Base-by-base conservation (phyloP, 1,140 invertebrate species). In the Phortica variegata region DNA sequence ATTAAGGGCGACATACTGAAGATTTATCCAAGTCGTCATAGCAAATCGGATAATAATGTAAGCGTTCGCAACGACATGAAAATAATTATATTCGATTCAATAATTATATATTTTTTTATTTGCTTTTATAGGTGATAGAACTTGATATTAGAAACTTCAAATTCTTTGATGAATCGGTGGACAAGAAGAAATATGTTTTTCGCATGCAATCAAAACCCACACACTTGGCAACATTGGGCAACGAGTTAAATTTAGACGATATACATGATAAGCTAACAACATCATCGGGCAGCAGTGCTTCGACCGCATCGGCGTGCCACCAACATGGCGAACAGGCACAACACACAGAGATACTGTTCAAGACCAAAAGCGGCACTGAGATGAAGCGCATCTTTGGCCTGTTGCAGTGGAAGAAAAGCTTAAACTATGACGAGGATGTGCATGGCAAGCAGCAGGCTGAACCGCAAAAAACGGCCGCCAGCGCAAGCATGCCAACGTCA, bases 361-460 rank as follows among this genome's bases (percentile, higher is more conserved):
- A 74, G 41, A 74, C 71, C 17, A 74, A 74, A 16, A 74, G 60
- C 52, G 59, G 61, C 55, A 71, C 61, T 20, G 71, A 74, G 21
- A 74, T 74, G 71, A 71, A 61, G 52, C 66, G 65, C 3, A 58
- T 74, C 2, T 74, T 71, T 34, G 71, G 71, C 0, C 43, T 74
- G 26, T 41, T 74, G 12, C 71, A 74, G 48, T 74, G 71, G 71
- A 74, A 74, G 51, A 65, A 71, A 33, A 74, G 71, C 40, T 49
- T 74, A 20, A 74, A 63, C 49, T 73, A 63, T 42, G 61, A 71
- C 43, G 69, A 73, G 38, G 65, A 56, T 54, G 63, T 69, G 34
- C 54, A 60, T 10, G 66, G 77, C 33, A 81, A 78, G 50, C 83
- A 85, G 51, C 73, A 82, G 51, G 82, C 82, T 12, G 82, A 84